These are phyloP conservation scores for Megalonaias nervosa DNA, from an alignment of 1,140 invertebrate genomes.

Conservation along the genomic window DNA sequence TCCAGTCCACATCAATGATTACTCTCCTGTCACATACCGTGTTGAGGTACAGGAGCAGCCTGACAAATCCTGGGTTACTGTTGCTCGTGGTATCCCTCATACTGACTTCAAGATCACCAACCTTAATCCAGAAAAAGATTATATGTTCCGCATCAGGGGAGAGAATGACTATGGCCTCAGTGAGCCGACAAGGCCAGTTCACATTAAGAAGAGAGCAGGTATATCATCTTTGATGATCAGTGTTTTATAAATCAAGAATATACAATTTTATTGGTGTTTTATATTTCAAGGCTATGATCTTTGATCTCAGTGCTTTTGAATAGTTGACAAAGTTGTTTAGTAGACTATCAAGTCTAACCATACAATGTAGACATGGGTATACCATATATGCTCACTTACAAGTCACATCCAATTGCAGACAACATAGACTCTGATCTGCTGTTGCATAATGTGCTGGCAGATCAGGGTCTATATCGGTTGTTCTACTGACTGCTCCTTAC, in stretches of 20 bases:
- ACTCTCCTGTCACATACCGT: constrained; percentile 61
- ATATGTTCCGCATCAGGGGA: constrained; percentile 74
- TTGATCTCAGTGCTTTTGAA: too few relatives aligned
- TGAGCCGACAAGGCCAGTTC: constrained; percentile 63
- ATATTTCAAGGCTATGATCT: too few relatives aligned
- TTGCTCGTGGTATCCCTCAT: constrained; percentile 54
- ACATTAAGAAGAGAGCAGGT: constrained; percentile 58
- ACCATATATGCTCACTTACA: too few relatives aligned
- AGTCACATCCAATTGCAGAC: too few relatives aligned
- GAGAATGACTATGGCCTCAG: constrained; percentile 85
- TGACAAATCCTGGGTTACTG: constrained; percentile 50
- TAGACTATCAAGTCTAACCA: too few relatives aligned
- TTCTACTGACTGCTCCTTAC: too few relatives aligned
- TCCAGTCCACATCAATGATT: constrained; percentile 59
- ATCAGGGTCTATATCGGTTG: too few relatives aligned
- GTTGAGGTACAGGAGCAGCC: constrained; percentile 57
- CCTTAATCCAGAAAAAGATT: constrained; percentile 60
- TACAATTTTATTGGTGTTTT: too few relatives aligned
- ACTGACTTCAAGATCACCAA: constrained; percentile 55
- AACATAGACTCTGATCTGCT: too few relatives aligned
- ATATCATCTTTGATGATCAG: not conserved
- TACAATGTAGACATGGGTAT: too few relatives aligned
- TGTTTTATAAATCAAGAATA: not conserved
- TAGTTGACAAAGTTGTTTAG: too few relatives aligned
- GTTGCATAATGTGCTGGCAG: too few relatives aligned